Base-by-base conservation (phyloP, 2,797 vertebrate species). In the Tokudaia tokunoshimensis region DNA sequence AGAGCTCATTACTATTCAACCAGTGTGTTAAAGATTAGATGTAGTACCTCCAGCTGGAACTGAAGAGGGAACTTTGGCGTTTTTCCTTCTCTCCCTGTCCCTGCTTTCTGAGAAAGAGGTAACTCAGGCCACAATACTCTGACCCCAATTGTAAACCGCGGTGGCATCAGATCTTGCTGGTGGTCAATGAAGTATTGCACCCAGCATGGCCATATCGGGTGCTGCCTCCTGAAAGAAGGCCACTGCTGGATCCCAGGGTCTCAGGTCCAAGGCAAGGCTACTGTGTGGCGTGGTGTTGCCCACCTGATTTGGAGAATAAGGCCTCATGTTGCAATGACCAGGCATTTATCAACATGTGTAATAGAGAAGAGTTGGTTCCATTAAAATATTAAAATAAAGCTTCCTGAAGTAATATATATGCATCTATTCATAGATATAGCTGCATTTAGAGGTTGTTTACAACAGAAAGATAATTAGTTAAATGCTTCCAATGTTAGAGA, bases 31-130 rank as follows among this genome's bases (percentile, higher is more conserved):
- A 89, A 89, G 76, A 41, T 74, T 61, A 74, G 6, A 4, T n/a
- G 11, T 72, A n/a, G 0, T 82, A 9, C 81, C 61, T 95, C 22
- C 0, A 4, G 31, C 94, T 94, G 91, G 92, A 92, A 80, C 92
- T 81, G 94, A 94, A 86, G 22, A 97, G 87, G 91, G 97, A 94
- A 74, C 91, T 93, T 96, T 97, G 92, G 79, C 17, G 17, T 34
- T 96, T 96, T 86, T 81, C 52, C 59, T 94, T 1, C 2, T 63
- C 61, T 84, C 92, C 90, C 87, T 75, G 70, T 94, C 52, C 96
- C 52, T 97, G 89, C 50, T 63, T 59, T 59, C 81, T 95, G 55
- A 88, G 86, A 86, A 96, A 92, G 52, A 83, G 89, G 78, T 93
- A 91, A 57, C 83, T 67, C 89, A 52, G 81, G 91, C 84, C 47